These are phyloP conservation scores for Ceyx erithaca DNA, from an alignment of 2,797 vertebrate genomes.

Conservation along the genomic window DNA sequence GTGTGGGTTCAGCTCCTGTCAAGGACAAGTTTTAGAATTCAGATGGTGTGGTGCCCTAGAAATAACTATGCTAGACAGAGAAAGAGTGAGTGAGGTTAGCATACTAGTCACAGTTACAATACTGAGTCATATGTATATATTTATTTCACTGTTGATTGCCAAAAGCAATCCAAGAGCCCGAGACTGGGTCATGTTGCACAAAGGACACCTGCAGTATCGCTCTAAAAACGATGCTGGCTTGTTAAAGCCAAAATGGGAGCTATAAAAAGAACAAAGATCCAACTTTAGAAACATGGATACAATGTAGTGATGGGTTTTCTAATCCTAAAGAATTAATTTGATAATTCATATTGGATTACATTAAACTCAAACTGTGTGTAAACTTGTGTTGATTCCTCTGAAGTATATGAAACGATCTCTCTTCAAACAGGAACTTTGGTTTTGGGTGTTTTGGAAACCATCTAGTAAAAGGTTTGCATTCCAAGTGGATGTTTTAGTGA, in stretches of 20 bases:
- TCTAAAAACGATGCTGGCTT: background rate
- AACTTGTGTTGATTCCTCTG: background rate
- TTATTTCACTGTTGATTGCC: slow-evolving; percentile 28
- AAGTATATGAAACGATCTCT: background rate
- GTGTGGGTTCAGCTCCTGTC: slow-evolving; percentile 46
- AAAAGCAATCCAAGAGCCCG: background rate
- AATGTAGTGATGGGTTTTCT: background rate
- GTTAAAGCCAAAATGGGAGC: background rate
- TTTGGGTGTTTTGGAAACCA: background rate
- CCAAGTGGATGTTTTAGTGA: background rate
- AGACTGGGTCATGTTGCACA: background rate
- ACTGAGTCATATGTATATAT: slow-evolving; percentile 28
- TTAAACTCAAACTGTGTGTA: background rate
- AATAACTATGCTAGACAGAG: slow-evolving; percentile 48
- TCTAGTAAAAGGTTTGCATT: background rate
- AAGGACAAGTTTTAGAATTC: slow-evolving; percentile 63
- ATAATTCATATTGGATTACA: background rate
- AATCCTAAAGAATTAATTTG: background rate
- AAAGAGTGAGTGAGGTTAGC: slow-evolving; percentile 43
- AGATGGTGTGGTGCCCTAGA: slow-evolving; percentile 54
- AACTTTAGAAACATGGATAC: background rate
- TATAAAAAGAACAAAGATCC: background rate
- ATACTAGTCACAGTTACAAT: slow-evolving; percentile 17
- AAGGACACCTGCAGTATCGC: background rate
- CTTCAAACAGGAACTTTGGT: background rate